A percentile compares a stretch with the other conserved stretches of the same genome.
These are phyloP conservation scores for Sebastes steindachneri DNA, from an alignment of 2,797 vertebrate species.

Conservation along the genomic window DNA sequence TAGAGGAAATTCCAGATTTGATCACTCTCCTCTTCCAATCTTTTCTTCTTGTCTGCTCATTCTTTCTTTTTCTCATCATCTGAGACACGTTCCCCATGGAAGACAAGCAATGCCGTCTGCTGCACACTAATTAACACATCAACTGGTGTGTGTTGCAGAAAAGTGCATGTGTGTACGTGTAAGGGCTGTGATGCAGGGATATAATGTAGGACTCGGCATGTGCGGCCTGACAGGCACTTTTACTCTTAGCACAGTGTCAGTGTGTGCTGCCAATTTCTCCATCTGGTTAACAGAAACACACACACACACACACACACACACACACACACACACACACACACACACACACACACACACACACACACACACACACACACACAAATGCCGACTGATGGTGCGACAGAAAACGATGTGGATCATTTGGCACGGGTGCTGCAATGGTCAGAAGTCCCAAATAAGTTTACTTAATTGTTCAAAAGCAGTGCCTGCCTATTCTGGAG, in stretches of 20 bases:
- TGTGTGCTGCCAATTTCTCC: slow-evolving; percentile 43
- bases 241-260: slow-evolving; percentile 11
- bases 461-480: not conserved
- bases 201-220: slow-evolving; percentile 33
- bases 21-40: not conserved
- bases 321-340: slow-evolving; percentile 2
- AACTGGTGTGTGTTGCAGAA: not conserved
- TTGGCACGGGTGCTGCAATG: not conserved
- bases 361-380: slow-evolving; percentile 1
- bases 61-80: slow-evolving; percentile 7
- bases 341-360: not conserved
- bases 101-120: slow-evolving; percentile 3
- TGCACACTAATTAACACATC: not conserved
- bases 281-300: slow-evolving; percentile 50
- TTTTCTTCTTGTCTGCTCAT: not conserved
- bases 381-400: not conserved
- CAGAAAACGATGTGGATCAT: slow-evolving; percentile 26
- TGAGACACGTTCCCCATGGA: not conserved
- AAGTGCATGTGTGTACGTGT: not conserved
- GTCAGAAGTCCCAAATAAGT: not conserved
- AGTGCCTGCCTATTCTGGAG: not conserved
- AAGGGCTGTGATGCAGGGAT: slow-evolving; percentile 1
- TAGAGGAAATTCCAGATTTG: slow-evolving; percentile 1
- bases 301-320: slow-evolving; percentile 5
- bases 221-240: slow-evolving; percentile 22